These are phyloP conservation scores for Acanthosepion pharaonis DNA, from an alignment of 2,888 invertebrate genomes.

Conservation along the genomic window DNA sequence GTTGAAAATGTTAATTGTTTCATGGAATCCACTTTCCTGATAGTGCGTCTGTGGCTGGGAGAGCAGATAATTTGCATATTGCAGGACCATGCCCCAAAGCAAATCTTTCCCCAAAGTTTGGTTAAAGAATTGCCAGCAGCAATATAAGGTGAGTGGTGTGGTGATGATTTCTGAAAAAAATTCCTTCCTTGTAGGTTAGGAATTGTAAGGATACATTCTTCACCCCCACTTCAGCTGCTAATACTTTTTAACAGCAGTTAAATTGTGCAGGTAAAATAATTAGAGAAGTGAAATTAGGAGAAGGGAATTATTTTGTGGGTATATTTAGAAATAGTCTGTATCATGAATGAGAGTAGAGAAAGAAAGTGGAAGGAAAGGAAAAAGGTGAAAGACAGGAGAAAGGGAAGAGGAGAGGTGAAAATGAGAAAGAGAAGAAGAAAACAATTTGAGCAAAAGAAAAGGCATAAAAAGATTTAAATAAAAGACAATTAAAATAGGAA, in stretches of 20 bases:
- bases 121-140: not conserved
- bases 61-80: not conserved
- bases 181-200: not conserved
- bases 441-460: not conserved
- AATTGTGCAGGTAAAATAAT: not conserved
- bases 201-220: not conserved
- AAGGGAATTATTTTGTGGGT: not conserved
- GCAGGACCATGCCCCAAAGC: slow-evolving; percentile 7
- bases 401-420: too few relatives aligned
- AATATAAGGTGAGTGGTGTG: not conserved
- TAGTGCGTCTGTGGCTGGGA: not conserved
- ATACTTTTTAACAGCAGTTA: slow-evolving; percentile 15
- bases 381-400: not conserved
- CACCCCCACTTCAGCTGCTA: not conserved
- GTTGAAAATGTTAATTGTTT: not conserved
- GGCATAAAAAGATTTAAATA: not conserved
- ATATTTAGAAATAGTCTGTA: not conserved
- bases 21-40: not conserved
- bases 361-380: not conserved
- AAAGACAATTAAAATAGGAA: not conserved
- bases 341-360: not conserved
- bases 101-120: not conserved
- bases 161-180: not conserved
- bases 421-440: too few relatives aligned
- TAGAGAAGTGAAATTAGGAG: not conserved